Evolutionary conservation across 2,113 vertebrate genomes (phyloP), one percentile per base, ranked within the genome.

Genomic region (Prunella himalayana): DNA sequence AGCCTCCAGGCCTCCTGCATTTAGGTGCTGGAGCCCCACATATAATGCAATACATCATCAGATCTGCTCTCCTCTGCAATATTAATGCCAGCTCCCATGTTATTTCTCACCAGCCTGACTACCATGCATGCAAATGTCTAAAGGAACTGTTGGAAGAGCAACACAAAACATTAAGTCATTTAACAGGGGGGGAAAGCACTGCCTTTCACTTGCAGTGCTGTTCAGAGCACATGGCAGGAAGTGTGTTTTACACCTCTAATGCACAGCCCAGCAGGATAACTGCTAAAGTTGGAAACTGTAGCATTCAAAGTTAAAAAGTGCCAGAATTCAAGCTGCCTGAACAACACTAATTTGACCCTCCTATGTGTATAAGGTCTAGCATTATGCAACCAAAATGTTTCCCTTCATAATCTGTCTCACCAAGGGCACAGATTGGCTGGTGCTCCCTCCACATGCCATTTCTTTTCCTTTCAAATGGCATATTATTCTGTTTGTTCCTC

Each of bases 51-150:
- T 5, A 37, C 8, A 44, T 60, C 83, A 68, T 64, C 63, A 88
- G 82, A 95, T 90, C 85, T 75, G 35, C 71, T 95, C 61, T 94
- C 37, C 47, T 50, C 68, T 91, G 88, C 85, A 95, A 71, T 77
- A 92, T 91, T 95, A 66, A 90, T 70, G 63, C 68, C 76, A 83
- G 50, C 11, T 77, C 76, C 75, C 66, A 45, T 90, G 75, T 88
- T 82, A 73, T 68, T 60, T 78, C 85, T 85, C 85, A 92, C 42
- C 79, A 82, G 14, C 65, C 79, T 90, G 82, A 88, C 85, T 70
- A n/a, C 64, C 45, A 35, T 10, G 64, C 82, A 66, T 88, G 91
- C 78, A 88, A 91, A 63, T 6, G 28, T 78, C 68, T 64, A 64
- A 82, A 95, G 66, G 44, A 65, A 77, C 82, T 59, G 64, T n/a